Evolutionary conservation across 2,113 vertebrate species (phyloP).

Genomic region (Lates calcarifer): DNA sequence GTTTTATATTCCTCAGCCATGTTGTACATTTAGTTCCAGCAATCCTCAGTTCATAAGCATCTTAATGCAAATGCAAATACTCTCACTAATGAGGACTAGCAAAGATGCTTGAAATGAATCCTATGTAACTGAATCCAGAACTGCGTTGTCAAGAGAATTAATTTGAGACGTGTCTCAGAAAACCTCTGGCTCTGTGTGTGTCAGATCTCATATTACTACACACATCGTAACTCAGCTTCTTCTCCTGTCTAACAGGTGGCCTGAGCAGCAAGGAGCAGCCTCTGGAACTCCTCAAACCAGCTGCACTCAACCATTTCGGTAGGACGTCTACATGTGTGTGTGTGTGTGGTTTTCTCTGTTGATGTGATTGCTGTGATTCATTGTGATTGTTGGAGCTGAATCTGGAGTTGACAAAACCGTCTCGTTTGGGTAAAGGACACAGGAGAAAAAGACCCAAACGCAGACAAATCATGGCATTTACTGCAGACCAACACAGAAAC

Average conservation of each 20-base stretch:
- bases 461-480: no score
- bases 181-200: background rate
- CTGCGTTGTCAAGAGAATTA: background rate
- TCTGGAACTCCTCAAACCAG: constrained; percentile 75
- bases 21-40: no score
- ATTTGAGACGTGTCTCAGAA: background rate
- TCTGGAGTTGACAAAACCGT: no score
- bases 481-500: no score
- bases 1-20: no score
- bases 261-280: constrained; percentile 74
- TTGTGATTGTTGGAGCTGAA: no score
- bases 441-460: no score
- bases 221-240: background rate
- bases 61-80: no score
- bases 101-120: constrained; percentile 15
- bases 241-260: constrained; percentile 68
- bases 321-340: constrained; percentile 42
- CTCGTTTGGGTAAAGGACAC: no score
- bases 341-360: background rate
- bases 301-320: constrained; percentile 76
- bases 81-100: no score
- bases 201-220: constrained; percentile 1
- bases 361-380: background rate
- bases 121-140: constrained; percentile 7
- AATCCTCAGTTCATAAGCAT: no score